Evolutionary conservation across 1,140 invertebrate genomes (phyloP).

Genomic region (Nymphalis io): DNA sequence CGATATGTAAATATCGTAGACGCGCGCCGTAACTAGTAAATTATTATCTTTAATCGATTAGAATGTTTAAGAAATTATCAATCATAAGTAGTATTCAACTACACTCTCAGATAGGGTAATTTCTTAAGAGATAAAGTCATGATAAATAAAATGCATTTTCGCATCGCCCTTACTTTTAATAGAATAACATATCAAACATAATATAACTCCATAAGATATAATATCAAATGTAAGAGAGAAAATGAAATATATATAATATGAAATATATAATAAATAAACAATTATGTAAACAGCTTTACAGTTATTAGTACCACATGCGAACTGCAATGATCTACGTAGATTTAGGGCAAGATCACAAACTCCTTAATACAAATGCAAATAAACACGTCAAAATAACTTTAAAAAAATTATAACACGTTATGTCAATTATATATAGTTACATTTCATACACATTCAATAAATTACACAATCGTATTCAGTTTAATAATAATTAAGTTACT

Average conservation of each 20-base stretch:
- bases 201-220: too few relatives aligned
- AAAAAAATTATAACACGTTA: too few relatives aligned
- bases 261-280: too few relatives aligned
- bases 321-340: conserved; percentile 43
- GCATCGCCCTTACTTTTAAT: too few relatives aligned
- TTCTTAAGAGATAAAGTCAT: neutral
- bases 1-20: neutral
- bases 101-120: neutral
- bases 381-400: neutral
- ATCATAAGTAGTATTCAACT: neutral
- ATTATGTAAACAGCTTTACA: conserved; percentile 31
- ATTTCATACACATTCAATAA: too few relatives aligned
- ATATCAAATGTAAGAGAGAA: too few relatives aligned
- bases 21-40: neutral
- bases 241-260: too few relatives aligned
- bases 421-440: too few relatives aligned
- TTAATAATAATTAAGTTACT: neutral
- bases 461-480: too few relatives aligned
- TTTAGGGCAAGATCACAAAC: conserved; percentile 33
- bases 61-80: neutral
- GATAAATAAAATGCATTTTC: neutral
- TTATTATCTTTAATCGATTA: neutral
- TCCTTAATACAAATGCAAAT: neutral
- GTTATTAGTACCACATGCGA: conserved; percentile 42
- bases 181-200: too few relatives aligned